Conservation (phyloP, 2,888 invertebrate genomes). For the Amiota communis region DNA sequence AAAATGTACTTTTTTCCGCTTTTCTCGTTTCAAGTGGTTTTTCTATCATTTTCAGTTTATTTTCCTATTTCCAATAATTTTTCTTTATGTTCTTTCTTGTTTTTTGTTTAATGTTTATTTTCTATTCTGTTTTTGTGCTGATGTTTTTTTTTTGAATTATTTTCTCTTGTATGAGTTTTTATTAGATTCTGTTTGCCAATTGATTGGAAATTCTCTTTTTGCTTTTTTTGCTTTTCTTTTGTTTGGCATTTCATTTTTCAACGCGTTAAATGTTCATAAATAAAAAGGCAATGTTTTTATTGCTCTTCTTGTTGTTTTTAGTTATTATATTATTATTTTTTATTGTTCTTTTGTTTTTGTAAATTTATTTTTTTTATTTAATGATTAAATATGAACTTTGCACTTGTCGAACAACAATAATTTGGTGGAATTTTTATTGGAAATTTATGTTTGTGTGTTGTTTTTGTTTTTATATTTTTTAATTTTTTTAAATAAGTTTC, state of each 20-base stretch:
- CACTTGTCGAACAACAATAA: too few species aligned
- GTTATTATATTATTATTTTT: too few species aligned
- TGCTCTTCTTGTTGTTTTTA: neutral
- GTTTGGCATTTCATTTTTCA: slow-evolving; percentile 42
- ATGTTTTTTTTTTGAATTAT: neutral
- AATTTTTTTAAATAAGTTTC: neutral
- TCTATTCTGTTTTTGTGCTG: neutral
- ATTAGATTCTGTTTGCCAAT: slow-evolving; percentile 61
- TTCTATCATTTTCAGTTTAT: neutral
- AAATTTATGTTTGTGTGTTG: neutral
- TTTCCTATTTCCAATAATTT: neutral
- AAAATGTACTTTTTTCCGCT: slow-evolving; percentile 6
- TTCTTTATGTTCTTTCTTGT: neutral
- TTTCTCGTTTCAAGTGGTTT: slow-evolving; percentile 10
- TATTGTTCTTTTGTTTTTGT: too few species aligned
- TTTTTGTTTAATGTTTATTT: neutral
- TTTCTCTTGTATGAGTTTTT: slow-evolving; percentile 50
- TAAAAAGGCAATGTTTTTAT: neutral
- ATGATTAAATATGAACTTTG: slow-evolving; percentile 10
- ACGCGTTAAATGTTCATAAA: slow-evolving; percentile 10
- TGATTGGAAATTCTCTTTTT: slow-evolving; percentile 61
- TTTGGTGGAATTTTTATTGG: too few species aligned
- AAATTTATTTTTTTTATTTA: neutral
- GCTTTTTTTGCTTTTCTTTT: slow-evolving; percentile 40
- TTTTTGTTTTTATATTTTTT: neutral